A percentile compares a stretch with the other conserved stretches of the same genome.
Conservation (phyloP, 2,888 invertebrate genomes). For the Agelastica alni region DNA sequence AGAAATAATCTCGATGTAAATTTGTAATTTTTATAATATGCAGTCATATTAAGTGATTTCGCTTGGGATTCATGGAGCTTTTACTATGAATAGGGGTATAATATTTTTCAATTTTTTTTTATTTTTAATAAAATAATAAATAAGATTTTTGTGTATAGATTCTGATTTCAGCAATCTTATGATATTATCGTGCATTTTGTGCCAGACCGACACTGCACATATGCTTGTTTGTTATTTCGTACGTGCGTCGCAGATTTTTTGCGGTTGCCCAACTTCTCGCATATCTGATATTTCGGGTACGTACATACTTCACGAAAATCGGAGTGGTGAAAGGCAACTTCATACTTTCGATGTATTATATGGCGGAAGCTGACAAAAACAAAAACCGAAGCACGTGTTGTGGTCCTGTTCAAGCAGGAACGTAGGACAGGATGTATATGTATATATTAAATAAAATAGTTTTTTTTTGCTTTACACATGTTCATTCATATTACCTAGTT, state of each 20-base stretch:
- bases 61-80: too few species aligned
- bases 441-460: constrained; percentile 30
- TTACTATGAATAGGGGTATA: too few species aligned
- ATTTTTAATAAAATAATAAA: too few species aligned
- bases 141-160: too few species aligned
- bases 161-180: too few species aligned
- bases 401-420: constrained; percentile 30
- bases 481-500: constrained; percentile 11
- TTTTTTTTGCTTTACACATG: constrained; percentile 28
- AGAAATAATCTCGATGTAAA: too few species aligned
- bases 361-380: constrained; percentile 17
- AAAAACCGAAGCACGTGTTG: constrained; percentile 45
- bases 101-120: too few species aligned
- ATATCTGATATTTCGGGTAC: constrained; percentile 3
- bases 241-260: constrained; percentile 16
- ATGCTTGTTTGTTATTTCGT: neutral
- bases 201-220: neutral
- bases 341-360: constrained; percentile 5
- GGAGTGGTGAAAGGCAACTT: constrained; percentile 5
- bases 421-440: constrained; percentile 40
- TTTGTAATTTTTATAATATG: too few species aligned
- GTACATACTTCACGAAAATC: constrained; percentile 5
- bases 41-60: too few species aligned
- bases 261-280: constrained; percentile 16
- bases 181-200: too few species aligned